Conservation (phyloP, 2,797 vertebrate genomes). For the Acanthopagrus latus region DNA sequence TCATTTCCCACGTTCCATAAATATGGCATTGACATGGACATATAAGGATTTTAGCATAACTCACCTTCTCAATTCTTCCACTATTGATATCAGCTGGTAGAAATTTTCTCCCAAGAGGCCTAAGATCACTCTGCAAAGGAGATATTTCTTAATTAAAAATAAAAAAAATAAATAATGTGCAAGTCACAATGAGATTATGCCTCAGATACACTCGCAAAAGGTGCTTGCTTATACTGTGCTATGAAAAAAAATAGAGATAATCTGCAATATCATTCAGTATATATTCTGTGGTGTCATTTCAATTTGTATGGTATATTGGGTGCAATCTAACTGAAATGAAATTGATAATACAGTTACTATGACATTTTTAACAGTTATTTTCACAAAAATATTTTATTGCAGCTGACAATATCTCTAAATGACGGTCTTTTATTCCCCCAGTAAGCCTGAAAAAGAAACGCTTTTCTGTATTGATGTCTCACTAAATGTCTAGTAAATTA, state of each 20-base stretch:
- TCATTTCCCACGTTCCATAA: neutral
- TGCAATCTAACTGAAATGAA: neutral
- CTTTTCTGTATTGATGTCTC: neutral
- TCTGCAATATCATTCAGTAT: neutral
- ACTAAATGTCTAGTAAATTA: slow-evolving; percentile 14
- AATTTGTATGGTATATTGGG: neutral
- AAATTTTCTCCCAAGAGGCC: slow-evolving; percentile 93
- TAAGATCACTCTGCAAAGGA: slow-evolving; percentile 94
- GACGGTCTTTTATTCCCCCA: neutral
- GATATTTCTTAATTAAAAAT: slow-evolving; percentile 14
- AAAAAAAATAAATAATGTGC: slow-evolving; percentile 1
- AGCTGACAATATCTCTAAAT: neutral
- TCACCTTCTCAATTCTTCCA: slow-evolving; percentile 96
- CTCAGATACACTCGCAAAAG: neutral
- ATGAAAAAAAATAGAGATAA: neutral
- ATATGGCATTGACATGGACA: neutral
- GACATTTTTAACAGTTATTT: neutral
- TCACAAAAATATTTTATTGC: slow-evolving; percentile 9
- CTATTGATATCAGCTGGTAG: slow-evolving; percentile 95
- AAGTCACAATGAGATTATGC: neutral
- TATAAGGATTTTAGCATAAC: neutral
- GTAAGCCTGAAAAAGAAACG: neutral
- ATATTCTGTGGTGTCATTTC: neutral
- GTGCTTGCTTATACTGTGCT: neutral
- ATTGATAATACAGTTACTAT: neutral